phyloP scores from a whole-genome alignment of 1,140 invertebrate species.

The Oedothorax gibbosus region DNA sequence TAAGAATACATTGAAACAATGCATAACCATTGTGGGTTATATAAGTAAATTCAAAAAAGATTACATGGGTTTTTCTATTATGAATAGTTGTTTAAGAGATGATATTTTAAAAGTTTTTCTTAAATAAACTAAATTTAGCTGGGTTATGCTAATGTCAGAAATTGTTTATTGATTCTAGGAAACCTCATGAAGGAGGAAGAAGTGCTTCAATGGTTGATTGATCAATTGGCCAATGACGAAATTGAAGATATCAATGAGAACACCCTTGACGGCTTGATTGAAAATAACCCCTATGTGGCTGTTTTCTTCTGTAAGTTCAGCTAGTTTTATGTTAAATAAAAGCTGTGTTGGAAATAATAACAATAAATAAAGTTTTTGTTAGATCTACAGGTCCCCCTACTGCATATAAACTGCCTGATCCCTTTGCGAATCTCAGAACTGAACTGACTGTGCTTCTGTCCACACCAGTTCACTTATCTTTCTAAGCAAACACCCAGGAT shows the following conservation, averaged over 20 bases:
- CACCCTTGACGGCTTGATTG: conserved; percentile 90
- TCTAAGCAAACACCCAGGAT: no score
- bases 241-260: conserved; percentile 95
- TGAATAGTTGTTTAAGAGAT: not conserved
- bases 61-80: no score
- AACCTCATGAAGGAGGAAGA: conserved; percentile 66
- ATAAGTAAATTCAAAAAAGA: no score
- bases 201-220: conserved; percentile 66
- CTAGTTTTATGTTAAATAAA: not conserved
- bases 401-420: no score
- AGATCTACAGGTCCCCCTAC: no score
- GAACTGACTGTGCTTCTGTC: no score
- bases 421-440: no score
- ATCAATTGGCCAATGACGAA: conserved; percentile 82
- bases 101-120: not conserved
- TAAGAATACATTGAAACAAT: no score
- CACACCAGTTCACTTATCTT: no score
- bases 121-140: not conserved
- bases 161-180: conserved; percentile 54
- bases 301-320: conserved; percentile 89
- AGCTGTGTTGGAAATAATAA: not conserved
- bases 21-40: no score
- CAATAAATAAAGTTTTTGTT: no score
- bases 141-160: not conserved
- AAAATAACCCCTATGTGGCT: conserved; percentile 88